Conservation (phyloP, 2,888 invertebrate species). For the Ypsolopha scabrella region DNA sequence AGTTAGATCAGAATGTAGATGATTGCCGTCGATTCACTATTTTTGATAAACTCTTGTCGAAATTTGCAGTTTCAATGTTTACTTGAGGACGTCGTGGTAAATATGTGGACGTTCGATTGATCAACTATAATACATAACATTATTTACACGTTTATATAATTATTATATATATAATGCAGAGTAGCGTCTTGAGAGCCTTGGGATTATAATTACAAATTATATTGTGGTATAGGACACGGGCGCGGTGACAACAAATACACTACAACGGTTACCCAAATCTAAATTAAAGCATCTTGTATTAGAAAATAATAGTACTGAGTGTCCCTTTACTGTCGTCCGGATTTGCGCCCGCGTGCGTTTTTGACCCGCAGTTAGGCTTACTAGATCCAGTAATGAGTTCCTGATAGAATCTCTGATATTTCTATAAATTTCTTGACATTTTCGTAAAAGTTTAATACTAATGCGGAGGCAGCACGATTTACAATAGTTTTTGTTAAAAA, state of each 20-base stretch:
- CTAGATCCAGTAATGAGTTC: too few species aligned
- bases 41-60: slow-evolving; percentile 71
- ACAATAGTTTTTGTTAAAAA: too few species aligned
- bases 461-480: too few species aligned
- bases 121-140: slow-evolving; percentile 54
- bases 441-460: too few species aligned
- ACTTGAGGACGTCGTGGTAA: slow-evolving; percentile 40
- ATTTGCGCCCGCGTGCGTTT: too few species aligned
- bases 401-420: too few species aligned
- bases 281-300: not conserved
- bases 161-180: slow-evolving; percentile 54
- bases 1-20: slow-evolving; percentile 58
- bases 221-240: slow-evolving; percentile 22
- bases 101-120: slow-evolving; percentile 47
- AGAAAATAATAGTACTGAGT: slow-evolving; percentile 9
- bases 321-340: too few species aligned
- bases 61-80: slow-evolving; percentile 61
- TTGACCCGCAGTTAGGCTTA: too few species aligned
- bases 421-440: too few species aligned
- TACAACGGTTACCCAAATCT: not conserved
- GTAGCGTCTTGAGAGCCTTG: slow-evolving; percentile 58
- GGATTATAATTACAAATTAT: slow-evolving; percentile 36
- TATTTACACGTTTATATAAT: slow-evolving; percentile 64
- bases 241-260: slow-evolving; percentile 38
- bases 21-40: slow-evolving; percentile 62